Evolutionary conservation across 2,797 vertebrate genomes (phyloP), one percentile per base, ranked within the genome.

Genomic region (Crypturellus tataupa): DNA sequence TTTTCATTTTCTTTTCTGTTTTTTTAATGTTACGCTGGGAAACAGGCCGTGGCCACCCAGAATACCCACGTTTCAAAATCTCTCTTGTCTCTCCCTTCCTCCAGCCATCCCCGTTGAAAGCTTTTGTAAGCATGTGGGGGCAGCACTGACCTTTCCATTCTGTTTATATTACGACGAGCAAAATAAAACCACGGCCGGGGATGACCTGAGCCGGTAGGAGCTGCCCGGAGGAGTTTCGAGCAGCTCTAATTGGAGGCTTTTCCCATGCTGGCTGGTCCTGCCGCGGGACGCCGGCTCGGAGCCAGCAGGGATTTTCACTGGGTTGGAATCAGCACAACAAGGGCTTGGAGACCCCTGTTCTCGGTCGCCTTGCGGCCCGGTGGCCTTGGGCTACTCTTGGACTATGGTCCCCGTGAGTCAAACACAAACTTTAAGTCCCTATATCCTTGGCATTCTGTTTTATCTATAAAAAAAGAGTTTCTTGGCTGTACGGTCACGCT

Each of bases 111-210:
- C 71, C 79, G 25, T 80, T 58, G 81, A 87, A 89, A 94, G 89
- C 94, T 89, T 91, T 72, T 84, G 73, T 92, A 96, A 95, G 93
- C 83, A 0, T 93, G 80, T 95, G 94, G 95, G 94, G 94, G 92
- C 94, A 95, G 96, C 77, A 92, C 79, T 91, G 92, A 91, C 91
- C 95, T 96, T 96, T 93, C 87, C 79, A 81, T 95, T 93, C 91
- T 92, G 77, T 92, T 93, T 93, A 77, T 81, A 68, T 56, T 82
- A 55, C n/a, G 70, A 18, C 60, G 73, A 67, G 70, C 60, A 91
- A 79, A 63, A 90, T 40, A 91, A 89, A 83, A 73, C 80, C 63
- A 17, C 73, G 80, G 78, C 24, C 6, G 2, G 62, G 67, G 35
- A 91, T 70, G 82, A 67, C 64, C 33, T 86, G 85, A 72, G 51